phyloP scores from a whole-genome alignment of 2,113 vertebrate genomes.

The Capreolus pygargus region DNA sequence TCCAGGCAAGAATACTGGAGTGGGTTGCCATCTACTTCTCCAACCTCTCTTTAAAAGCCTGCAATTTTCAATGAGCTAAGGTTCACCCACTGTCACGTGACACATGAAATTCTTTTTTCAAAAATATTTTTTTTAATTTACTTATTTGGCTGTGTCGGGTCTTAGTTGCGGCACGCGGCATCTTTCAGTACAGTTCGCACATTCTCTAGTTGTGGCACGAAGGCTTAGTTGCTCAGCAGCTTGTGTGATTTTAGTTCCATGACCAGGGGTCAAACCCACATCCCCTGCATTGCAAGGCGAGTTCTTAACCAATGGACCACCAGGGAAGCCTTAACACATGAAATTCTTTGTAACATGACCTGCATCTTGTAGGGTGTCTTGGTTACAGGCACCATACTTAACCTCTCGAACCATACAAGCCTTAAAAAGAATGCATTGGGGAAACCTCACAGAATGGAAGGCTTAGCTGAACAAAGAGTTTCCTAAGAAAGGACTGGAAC shows the following conservation, averaged over 20 bases:
- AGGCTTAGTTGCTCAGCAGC: neutral
- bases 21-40: neutral
- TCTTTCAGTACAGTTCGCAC: neutral
- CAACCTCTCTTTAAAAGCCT: neutral
- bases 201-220: neutral
- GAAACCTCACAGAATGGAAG: neutral
- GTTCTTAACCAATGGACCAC: neutral
- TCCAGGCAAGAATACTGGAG: neutral
- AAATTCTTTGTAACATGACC: neutral
- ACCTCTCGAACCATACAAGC: neutral
- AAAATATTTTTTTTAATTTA: neutral
- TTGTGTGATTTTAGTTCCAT: neutral
- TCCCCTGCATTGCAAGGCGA: neutral
- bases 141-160: neutral
- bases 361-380: neutral
- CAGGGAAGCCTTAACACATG: neutral
- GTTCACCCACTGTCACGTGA: neutral
- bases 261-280: neutral
- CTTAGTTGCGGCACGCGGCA: rapidly evolving
- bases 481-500: neutral
- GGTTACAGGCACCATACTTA: neutral
- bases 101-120: neutral
- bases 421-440: neutral
- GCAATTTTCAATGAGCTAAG: neutral
- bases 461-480: neutral